These are phyloP conservation scores for Indicator indicator DNA, from an alignment of 2,113 vertebrate species.

Conservation along the genomic window DNA sequence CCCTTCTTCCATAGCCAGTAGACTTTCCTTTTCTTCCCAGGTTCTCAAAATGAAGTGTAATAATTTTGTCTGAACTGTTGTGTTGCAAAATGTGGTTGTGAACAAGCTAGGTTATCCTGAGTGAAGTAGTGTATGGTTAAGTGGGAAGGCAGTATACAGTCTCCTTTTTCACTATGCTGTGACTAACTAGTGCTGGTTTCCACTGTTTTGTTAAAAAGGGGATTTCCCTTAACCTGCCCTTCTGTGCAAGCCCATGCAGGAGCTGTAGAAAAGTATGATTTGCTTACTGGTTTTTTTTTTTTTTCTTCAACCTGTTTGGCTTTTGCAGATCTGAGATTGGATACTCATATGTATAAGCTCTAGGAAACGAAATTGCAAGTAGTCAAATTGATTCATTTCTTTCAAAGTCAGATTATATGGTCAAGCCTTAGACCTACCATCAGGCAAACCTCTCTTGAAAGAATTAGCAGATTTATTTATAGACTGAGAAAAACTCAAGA, in stretches of 20 bases:
- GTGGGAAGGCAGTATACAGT: not conserved
- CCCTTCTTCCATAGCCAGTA: too few species aligned
- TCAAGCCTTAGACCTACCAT: not conserved
- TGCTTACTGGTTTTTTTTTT: not conserved
- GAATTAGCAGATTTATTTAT: not conserved
- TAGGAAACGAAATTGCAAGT: not conserved
- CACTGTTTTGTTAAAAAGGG: not conserved
- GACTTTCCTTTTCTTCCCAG: too few species aligned
- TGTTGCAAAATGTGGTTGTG: not conserved
- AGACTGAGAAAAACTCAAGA: not conserved
- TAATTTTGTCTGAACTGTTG: not conserved
- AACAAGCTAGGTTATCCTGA: not conserved
- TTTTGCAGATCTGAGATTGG: not conserved
- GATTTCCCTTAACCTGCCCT: not conserved
- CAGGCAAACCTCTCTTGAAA: not conserved
- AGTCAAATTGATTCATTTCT: not conserved
- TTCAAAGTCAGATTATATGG: not conserved
- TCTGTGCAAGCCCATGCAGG: not conserved
- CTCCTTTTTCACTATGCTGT: not conserved
- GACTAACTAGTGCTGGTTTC: not conserved
- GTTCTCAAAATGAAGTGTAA: not conserved
- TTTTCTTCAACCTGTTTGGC: not conserved
- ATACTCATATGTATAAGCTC: not conserved
- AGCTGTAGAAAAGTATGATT: not conserved
- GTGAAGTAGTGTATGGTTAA: not conserved